phyloP scores from a whole-genome alignment of 1,140 invertebrate genomes.

The Tetramorium alpestre region DNA sequence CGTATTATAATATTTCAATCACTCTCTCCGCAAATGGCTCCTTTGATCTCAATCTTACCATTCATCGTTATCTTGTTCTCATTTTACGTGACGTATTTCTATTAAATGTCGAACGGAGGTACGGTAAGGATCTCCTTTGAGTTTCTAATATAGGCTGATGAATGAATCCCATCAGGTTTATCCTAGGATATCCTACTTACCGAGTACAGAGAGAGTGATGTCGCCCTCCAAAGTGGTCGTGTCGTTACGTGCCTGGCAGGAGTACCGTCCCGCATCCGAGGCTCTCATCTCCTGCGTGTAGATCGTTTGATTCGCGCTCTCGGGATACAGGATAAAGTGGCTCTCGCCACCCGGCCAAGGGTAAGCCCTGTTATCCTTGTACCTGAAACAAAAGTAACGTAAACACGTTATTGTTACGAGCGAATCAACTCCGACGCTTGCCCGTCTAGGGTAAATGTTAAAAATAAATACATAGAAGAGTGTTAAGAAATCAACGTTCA shows the following conservation, averaged over 20 bases:
- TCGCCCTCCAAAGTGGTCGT: conserved; percentile 88
- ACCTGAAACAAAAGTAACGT: conserved; percentile 86
- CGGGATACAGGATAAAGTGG: conserved; percentile 90
- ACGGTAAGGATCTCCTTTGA: not conserved
- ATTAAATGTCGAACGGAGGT: conserved; percentile 29
- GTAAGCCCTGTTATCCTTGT: conserved; percentile 91
- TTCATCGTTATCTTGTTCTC: not conserved
- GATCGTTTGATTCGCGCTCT: conserved; percentile 92
- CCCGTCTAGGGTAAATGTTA: not conserved
- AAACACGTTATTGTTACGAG: not conserved
- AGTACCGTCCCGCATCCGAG: conserved; percentile 90
- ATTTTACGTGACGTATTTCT: not conserved
- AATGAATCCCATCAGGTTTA: conserved; percentile 49
- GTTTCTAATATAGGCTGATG: conserved; percentile 48
- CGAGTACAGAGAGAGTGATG: conserved; percentile 88
- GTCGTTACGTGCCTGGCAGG: conserved; percentile 90
- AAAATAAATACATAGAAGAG: not conserved
- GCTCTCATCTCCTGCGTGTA: conserved; percentile 88
- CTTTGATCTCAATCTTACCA: not conserved
- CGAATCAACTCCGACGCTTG: not conserved
- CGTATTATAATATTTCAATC: not conserved
- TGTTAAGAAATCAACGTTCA: not conserved
- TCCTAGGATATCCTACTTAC: conserved; percentile 84
- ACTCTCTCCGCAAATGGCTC: not conserved
- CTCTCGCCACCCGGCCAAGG: conserved; percentile 90